Evolutionary conservation across 2,797 vertebrate genomes (phyloP).

Genomic region (Trichosurus vulpecula): DNA sequence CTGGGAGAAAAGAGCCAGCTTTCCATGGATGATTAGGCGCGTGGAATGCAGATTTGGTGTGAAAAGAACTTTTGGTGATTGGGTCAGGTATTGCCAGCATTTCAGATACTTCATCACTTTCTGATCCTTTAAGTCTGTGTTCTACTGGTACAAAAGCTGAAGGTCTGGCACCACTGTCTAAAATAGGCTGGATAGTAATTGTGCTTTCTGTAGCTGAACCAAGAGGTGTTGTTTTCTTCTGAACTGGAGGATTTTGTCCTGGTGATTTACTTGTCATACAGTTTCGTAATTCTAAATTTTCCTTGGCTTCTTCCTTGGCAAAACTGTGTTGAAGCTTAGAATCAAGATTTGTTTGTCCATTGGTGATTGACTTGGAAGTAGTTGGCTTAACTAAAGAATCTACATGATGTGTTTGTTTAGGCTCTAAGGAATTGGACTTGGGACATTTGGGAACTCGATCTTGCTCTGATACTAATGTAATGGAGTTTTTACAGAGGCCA

Average conservation of each 20-base stretch:
- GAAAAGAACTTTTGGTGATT: conserved; percentile 82
- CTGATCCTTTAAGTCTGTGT: conserved; percentile 85
- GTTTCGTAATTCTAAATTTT: conserved; percentile 80
- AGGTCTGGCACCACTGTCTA: conserved; percentile 83
- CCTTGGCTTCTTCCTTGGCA: conserved; percentile 85
- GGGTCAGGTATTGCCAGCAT: conserved; percentile 72
- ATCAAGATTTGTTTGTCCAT: conserved; percentile 77
- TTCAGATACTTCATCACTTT: conserved; percentile 78
- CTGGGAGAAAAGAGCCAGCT: conserved; percentile 83
- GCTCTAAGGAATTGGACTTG: conserved; percentile 81
- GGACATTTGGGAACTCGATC: conserved; percentile 88
- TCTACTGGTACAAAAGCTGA: conserved; percentile 93
- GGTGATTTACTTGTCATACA: conserved; percentile 71
- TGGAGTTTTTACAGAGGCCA: conserved; percentile 97
- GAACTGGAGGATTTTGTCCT: conserved; percentile 74
- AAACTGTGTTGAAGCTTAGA: conserved; percentile 79
- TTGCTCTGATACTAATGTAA: conserved; percentile 94
- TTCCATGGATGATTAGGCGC: conserved; percentile 88
- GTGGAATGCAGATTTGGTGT: conserved; percentile 87
- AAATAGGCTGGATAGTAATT: conserved; percentile 72
- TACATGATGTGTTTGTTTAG: conserved; percentile 80
- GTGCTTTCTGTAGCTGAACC: conserved; percentile 71
- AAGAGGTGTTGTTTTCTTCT: conserved; percentile 71
- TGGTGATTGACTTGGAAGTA: conserved; percentile 75
- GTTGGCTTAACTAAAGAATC: conserved; percentile 78